Base-by-base conservation (phyloP, 2,888 invertebrate species). In the Ctena decussata region DNA sequence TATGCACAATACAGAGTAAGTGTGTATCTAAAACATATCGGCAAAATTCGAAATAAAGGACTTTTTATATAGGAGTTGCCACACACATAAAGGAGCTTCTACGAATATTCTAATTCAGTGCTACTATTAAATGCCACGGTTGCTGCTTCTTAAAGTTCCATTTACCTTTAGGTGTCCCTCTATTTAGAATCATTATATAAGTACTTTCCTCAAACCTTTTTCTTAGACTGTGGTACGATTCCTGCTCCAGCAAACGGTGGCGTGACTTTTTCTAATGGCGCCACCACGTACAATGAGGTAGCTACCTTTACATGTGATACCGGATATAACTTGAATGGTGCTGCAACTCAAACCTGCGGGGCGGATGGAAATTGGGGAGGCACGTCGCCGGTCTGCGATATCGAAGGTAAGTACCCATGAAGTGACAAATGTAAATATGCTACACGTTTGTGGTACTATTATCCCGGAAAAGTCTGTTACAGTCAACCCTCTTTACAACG, bases 351-450 rank as follows among this genome's bases (percentile, higher is more conserved):
- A 27, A 24, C 27, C 3, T 77, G 77, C 57, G 37, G 39, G 24
- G 57, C 32, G 8, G 60, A 60, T 21, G 77, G 77, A 37, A 41
- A 41, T 0, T 77, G 77, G 75, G 78, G 24, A 81, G 81, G 71
- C 46, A 78, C 53, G 5, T 8, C 11, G 5, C 18, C 53, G 21
- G 21, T 21, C 11, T 53, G 53, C 24, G 12, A 53, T 15, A 53
- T 53, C 6, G n/a, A n/a, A 12, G 53, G 53, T 53, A 53, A 21
- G 53, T 21, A 12, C 3, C 60, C 21, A n/a, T n/a, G n/a, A 21
- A 53, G 3, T 21, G 53, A 53, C 24, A 3, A n/a, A n/a, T n/a
- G n/a, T n/a, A n/a, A n/a, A n/a, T n/a, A n/a, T n/a, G n/a, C n/a
- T n/a, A n/a, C n/a, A n/a, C n/a, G n/a, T n/a, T n/a, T n/a, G n/a